These are phyloP conservation scores for Octopus sinensis DNA, from an alignment of 1,140 invertebrate species.

Conservation along the genomic window DNA sequence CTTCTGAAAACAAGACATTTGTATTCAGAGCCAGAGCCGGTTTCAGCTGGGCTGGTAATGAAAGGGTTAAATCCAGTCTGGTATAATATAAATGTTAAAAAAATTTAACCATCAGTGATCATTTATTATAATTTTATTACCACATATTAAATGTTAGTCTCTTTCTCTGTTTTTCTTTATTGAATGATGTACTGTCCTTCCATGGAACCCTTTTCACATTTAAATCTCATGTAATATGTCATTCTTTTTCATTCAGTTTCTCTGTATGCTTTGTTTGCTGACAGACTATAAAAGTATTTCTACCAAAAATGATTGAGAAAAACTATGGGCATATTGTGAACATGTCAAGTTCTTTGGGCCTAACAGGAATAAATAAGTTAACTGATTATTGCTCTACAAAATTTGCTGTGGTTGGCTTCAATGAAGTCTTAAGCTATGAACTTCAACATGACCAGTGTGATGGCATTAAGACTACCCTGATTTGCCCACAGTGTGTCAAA, in stretches of 20 bases:
- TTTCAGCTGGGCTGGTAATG: too few relatives aligned
- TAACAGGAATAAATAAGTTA: constrained; percentile 69
- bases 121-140: too few relatives aligned
- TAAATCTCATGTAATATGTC: too few relatives aligned
- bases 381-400: constrained; percentile 85
- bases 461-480: constrained; percentile 80
- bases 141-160: too few relatives aligned
- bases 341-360: constrained; percentile 86
- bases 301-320: constrained; percentile 76
- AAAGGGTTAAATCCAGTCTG: too few relatives aligned
- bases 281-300: constrained; percentile 60
- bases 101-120: not conserved
- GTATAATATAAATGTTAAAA: not conserved
- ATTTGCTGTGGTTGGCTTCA: constrained; percentile 86
- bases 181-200: too few relatives aligned
- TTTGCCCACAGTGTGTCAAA: constrained; percentile 89
- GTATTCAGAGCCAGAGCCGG: too few relatives aligned
- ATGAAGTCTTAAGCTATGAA: constrained; percentile 68
- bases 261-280: not conserved
- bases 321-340: constrained; percentile 93
- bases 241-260: too few relatives aligned
- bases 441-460: constrained; percentile 38
- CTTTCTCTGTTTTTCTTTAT: too few relatives aligned
- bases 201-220: too few relatives aligned
- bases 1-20: too few relatives aligned